These are phyloP conservation scores for Oceanites oceanicus DNA, from an alignment of 2,113 vertebrate species.

Conservation along the genomic window DNA sequence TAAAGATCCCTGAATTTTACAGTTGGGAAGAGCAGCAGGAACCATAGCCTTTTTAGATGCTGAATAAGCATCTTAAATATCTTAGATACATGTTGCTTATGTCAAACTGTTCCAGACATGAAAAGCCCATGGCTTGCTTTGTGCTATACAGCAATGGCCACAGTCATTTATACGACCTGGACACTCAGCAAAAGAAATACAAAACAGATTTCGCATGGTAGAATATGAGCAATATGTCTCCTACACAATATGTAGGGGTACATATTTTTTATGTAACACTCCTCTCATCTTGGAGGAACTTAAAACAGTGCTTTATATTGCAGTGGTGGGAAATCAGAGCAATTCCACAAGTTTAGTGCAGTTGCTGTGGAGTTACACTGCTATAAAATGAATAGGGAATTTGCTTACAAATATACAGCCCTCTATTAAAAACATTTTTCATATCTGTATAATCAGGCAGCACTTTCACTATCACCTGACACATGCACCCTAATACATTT, in stretches of 20 bases:
- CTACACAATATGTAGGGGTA: not conserved
- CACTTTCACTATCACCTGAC: not conserved
- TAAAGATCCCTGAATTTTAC: not conserved
- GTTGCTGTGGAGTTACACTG: not conserved
- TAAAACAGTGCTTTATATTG: not conserved
- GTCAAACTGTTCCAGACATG: not conserved
- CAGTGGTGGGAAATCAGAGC: not conserved
- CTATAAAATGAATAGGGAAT: not conserved
- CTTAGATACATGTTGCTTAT: not conserved
- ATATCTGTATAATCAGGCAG: not conserved
- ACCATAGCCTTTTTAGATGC: not conserved
- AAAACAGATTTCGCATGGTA: conserved; percentile 11
- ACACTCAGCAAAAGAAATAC: not conserved
- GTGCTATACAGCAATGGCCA: not conserved
- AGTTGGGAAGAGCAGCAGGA: not conserved
- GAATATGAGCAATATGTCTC: not conserved
- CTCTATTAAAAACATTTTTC: not conserved
- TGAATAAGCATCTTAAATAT: not conserved
- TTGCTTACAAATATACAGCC: not conserved
- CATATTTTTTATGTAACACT: not conserved
- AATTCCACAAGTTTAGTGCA: not conserved
- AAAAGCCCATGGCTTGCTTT: not conserved
- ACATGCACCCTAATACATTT: not conserved
- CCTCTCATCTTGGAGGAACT: not conserved
- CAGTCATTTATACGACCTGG: not conserved